Base-by-base conservation (phyloP, 2,113 vertebrate species). In the Fukomys damarensis region DNA sequence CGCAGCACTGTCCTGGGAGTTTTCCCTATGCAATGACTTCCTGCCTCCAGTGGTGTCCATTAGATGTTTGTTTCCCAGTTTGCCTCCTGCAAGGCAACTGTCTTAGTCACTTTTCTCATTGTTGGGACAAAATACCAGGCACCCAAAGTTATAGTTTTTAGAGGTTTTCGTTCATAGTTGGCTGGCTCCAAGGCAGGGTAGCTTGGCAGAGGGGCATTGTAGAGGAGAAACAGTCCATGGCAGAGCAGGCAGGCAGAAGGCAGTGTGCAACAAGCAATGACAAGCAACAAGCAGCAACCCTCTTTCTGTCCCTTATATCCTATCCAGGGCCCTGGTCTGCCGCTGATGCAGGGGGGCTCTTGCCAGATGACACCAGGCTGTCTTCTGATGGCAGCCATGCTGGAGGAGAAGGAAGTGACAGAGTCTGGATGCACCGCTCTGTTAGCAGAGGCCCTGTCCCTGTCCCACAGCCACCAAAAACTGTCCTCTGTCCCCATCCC, bases 341-440 rank as follows among this genome's bases (percentile, higher is more conserved):
- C n/a, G 19, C 17, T 35, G 32, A 19, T 28, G 22, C 35, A 7
- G 43, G 24, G 8, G 8, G 14, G 26, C 26, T 80, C 43, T 59
- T 24, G 77, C 20, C 20, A 26, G 20, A 22, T 16, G 14, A 22
- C 41, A 14, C 6, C 38, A 0, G 28, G 28, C 26, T 95, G 72
- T 7, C 38, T 43, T n/a, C 59, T 80, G 22, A 16, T 28, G n/a
- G 24, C 4, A 49, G 76, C 38, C 58, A 13, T 13, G 2, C 26
- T 35, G 26, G 76, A 91, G 76, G 43, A 54, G 43, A 54, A 49
- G 11, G 11, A 1, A 65, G 63, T n/a, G 38, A 58, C 26, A 3
- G 4, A 0, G 28, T 35, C 49, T 9, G 1, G 2, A 22, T 22
- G 35, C 5, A 38, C 61, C 19, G 0, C 32, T 58, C 52, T 41